phyloP scores from a whole-genome alignment of 2,113 vertebrate species.

The Anarrhichthys ocellatus region DNA sequence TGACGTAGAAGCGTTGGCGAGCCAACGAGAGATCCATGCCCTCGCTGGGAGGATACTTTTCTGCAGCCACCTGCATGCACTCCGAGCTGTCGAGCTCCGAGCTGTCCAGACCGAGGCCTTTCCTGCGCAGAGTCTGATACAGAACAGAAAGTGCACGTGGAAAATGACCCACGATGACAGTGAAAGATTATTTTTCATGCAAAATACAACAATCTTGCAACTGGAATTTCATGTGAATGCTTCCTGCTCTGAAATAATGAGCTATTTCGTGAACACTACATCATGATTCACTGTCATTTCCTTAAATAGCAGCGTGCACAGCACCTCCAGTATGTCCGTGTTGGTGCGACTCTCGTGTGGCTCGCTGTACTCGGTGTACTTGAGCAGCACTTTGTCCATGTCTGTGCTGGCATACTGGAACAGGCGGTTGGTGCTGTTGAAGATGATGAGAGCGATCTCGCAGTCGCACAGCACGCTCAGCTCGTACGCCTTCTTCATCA shows the following conservation, averaged over 20 bases:
- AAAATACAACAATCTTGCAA: background rate
- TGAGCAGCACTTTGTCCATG: conserved; percentile 95
- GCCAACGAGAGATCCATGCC: conserved; percentile 85
- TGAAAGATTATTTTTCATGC: background rate
- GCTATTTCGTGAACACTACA: background rate
- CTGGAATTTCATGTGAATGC: background rate
- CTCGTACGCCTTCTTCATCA: conserved; percentile 99
- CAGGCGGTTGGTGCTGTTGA: conserved; percentile 95
- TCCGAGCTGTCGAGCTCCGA: conserved; percentile 89
- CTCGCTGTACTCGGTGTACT: conserved; percentile 97
- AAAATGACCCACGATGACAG: conserved; percentile 1
- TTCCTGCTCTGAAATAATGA: background rate
- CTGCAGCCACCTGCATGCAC: conserved; percentile 76
- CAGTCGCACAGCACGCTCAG: conserved; percentile 97
- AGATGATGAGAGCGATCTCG: conserved; percentile 98
- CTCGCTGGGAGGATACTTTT: conserved; percentile 84
- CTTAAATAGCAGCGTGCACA: background rate
- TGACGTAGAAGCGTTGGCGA: conserved; percentile 88
- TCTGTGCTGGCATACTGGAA: conserved; percentile 98
- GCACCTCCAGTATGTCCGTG: conserved; percentile 92
- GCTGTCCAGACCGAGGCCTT: conserved; percentile 88
- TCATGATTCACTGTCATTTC: background rate
- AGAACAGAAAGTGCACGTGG: conserved; percentile 17
- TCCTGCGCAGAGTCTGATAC: conserved; percentile 90
- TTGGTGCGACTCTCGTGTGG: conserved; percentile 97